A percentile compares a stretch with the other conserved stretches of the same genome.
phyloP scores from a whole-genome alignment of 2,113 vertebrate species.

The Petaurus breviceps region DNA sequence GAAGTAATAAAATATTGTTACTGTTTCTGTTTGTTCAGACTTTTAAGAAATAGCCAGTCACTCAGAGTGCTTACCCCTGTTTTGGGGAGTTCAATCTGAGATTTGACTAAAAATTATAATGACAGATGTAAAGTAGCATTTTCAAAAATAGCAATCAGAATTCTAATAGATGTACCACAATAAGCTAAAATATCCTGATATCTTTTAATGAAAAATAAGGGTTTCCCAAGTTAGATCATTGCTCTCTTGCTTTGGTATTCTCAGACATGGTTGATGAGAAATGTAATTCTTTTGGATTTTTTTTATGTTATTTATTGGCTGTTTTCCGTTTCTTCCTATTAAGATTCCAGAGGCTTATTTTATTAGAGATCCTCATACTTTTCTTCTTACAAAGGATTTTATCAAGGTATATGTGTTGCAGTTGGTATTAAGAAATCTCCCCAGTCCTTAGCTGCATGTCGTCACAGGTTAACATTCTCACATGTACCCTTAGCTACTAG shows the following conservation, averaged over 20 bases:
- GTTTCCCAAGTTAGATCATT: slow-evolving; percentile 2
- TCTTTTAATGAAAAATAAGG: neutral
- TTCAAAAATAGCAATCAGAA: slow-evolving; percentile 19
- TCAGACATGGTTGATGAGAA: slow-evolving; percentile 32
- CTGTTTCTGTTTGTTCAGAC: neutral
- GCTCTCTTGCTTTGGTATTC: slow-evolving; percentile 9
- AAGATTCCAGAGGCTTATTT: slow-evolving; percentile 90
- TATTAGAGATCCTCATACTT: slow-evolving; percentile 87
- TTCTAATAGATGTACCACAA: neutral
- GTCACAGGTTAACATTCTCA: slow-evolving; percentile 92
- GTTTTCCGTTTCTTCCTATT: slow-evolving; percentile 74
- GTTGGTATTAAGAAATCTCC: slow-evolving; percentile 72
- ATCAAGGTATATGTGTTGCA: slow-evolving; percentile 83
- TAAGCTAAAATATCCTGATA: neutral
- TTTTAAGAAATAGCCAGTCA: neutral
- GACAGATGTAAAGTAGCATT: slow-evolving; percentile 17
- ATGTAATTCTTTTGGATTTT: slow-evolving; percentile 36
- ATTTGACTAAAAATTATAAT: neutral
- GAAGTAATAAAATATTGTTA: neutral
- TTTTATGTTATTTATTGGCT: slow-evolving; percentile 47
- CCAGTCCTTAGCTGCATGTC: slow-evolving; percentile 87
- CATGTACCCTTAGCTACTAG: slow-evolving; percentile 83
- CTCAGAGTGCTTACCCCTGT: neutral
- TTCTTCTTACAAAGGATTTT: slow-evolving; percentile 87
- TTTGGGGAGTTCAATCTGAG: neutral